Evolutionary conservation across 2,888 invertebrate genomes (phyloP).

Genomic region (Eupithecia inturbata): DNA sequence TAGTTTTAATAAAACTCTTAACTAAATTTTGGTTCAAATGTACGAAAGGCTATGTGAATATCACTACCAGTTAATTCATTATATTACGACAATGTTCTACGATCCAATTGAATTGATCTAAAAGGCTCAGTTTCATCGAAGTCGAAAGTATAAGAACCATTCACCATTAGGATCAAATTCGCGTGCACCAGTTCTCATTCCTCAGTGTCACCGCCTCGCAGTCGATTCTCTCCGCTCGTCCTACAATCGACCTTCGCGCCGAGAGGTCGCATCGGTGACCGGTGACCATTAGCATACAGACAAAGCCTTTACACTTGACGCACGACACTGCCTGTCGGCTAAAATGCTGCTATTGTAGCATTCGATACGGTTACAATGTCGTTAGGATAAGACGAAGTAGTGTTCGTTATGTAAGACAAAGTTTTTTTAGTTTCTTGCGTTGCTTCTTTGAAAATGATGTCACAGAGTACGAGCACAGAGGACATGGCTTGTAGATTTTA

Average conservation of each 20-base stretch:
- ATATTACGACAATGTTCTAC: no score
- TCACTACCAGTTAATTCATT: no score
- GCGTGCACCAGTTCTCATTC: slow-evolving; percentile 48
- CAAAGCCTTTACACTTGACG: slow-evolving; percentile 78
- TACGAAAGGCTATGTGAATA: no score
- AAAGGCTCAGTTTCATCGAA: no score
- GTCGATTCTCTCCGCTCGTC: slow-evolving; percentile 59
- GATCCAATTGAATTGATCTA: no score
- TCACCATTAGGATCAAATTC: slow-evolving; percentile 49
- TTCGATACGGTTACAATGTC: slow-evolving; percentile 24
- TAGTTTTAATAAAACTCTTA: no score
- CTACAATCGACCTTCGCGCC: slow-evolving; percentile 78
- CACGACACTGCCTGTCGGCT: slow-evolving; percentile 58
- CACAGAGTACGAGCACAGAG: not conserved
- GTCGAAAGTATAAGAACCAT: no score
- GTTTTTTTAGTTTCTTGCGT: not conserved
- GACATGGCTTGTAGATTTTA: not conserved
- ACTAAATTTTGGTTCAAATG: no score
- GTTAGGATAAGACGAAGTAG: not conserved
- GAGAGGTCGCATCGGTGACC: slow-evolving; percentile 76
- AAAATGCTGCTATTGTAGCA: slow-evolving; percentile 58
- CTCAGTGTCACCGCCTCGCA: slow-evolving; percentile 46
- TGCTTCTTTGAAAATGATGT: slow-evolving; percentile 9
- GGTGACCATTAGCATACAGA: slow-evolving; percentile 75
- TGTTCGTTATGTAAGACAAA: slow-evolving; percentile 1